Conservation (phyloP, 2,113 vertebrate species). For the Platycercus adscitus region DNA sequence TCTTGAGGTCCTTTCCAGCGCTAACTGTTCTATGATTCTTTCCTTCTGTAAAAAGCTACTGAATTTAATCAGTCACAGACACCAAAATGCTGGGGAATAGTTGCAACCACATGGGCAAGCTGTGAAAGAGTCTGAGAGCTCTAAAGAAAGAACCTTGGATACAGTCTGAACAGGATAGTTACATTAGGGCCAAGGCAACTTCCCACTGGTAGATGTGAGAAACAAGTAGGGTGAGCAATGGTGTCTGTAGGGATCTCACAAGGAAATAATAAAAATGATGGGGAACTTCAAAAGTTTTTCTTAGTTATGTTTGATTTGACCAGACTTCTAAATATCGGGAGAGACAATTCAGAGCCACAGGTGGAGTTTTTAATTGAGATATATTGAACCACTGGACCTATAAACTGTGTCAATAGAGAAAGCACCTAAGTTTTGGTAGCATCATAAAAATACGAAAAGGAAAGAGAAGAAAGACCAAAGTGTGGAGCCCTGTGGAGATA, state of each 20-base stretch:
- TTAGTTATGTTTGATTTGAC: neutral
- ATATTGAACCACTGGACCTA: neutral
- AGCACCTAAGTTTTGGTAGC: neutral
- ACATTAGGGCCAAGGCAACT: neutral
- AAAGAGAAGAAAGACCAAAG: neutral
- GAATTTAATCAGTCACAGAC: neutral
- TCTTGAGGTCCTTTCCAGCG: no score
- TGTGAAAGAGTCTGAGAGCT: neutral
- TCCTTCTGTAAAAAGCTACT: neutral
- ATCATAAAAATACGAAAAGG: neutral
- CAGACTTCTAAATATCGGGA: neutral
- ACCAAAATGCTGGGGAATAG: neutral
- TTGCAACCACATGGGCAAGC: rapidly evolving
- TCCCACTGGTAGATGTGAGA: neutral
- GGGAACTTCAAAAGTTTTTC: neutral
- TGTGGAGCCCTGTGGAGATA: neutral
- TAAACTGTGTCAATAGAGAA: neutral
- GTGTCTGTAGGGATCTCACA: neutral
- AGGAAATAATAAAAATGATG: neutral
- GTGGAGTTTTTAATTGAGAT: neutral
- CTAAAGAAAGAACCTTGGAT: neutral
- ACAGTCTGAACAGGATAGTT: neutral
- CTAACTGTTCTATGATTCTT: no score
- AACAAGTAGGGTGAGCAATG: rapidly evolving
- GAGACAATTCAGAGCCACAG: neutral